Evolutionary conservation across 2,797 vertebrate species (phyloP).

Genomic region (Lates japonicus): DNA sequence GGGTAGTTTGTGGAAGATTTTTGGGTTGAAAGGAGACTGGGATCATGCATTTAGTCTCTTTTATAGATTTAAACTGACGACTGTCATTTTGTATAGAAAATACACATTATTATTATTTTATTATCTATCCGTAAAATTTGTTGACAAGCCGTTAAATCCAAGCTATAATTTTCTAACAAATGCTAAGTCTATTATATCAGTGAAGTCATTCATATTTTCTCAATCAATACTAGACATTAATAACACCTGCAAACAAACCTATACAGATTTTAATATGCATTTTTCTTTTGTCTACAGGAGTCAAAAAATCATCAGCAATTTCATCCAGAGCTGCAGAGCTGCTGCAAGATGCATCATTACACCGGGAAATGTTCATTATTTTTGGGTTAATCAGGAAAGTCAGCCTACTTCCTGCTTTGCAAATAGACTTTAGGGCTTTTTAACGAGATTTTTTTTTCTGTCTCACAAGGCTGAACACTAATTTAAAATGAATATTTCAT

Average conservation of each 20-base stretch:
- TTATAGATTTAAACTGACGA: background rate
- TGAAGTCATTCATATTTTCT: conserved; percentile 2
- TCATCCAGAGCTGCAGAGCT: conserved; percentile 7
- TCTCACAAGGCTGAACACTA: background rate
- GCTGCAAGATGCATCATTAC: background rate
- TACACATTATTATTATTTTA: background rate
- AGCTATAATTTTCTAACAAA: conserved; percentile 18
- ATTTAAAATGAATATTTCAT: background rate
- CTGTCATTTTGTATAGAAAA: background rate
- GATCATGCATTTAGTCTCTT: background rate
- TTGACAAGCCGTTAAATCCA: background rate
- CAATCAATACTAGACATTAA: conserved; percentile 27
- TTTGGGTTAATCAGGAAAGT: background rate
- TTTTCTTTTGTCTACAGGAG: conserved; percentile 54
- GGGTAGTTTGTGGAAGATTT: conserved; percentile 2
- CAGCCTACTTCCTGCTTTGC: background rate
- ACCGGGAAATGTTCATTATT: background rate
- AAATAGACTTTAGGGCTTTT: background rate
- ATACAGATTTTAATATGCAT: conserved; percentile 37
- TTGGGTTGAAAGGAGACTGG: background rate
- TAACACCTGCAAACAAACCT: background rate
- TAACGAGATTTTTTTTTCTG: background rate
- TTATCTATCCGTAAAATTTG: background rate
- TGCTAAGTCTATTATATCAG: background rate
- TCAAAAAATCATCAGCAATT: conserved; percentile 5